Conservation (phyloP, 2,797 vertebrate genomes). For the Gambelia wislizenii region DNA sequence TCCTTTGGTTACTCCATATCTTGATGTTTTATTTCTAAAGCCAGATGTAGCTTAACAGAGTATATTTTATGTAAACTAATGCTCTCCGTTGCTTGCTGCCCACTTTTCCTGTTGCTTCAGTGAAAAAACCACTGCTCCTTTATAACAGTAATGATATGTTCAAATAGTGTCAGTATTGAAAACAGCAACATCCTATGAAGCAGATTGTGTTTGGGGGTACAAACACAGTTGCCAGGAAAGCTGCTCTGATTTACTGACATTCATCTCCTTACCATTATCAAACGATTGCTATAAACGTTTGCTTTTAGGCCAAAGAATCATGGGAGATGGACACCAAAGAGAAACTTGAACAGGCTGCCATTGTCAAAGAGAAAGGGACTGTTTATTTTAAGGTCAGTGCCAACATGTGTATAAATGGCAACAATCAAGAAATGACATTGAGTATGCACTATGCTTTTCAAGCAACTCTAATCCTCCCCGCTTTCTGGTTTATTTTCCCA, state of each 20-base stretch:
- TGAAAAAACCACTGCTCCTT: neutral
- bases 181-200: neutral
- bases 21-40: neutral
- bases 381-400: constrained; percentile 93
- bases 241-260: neutral
- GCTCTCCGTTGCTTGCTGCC: neutral
- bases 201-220: neutral
- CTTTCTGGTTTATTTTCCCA: neutral
- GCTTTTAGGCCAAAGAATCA: constrained; percentile 91
- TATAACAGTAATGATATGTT: neutral
- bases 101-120: neutral
- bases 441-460: neutral
- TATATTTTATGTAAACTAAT: neutral
- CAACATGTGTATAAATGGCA: neutral
- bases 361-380: constrained; percentile 93
- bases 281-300: constrained; percentile 55
- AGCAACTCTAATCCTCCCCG: neutral
- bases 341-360: constrained; percentile 87
- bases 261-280: neutral
- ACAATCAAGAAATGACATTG: neutral
- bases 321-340: constrained; percentile 98
- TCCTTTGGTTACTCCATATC: neutral
- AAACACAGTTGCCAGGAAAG: neutral
- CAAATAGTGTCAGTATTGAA: neutral
- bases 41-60: neutral